Evolutionary conservation across 1,140 invertebrate species (phyloP).

Genomic region (Meteorus sp.): DNA sequence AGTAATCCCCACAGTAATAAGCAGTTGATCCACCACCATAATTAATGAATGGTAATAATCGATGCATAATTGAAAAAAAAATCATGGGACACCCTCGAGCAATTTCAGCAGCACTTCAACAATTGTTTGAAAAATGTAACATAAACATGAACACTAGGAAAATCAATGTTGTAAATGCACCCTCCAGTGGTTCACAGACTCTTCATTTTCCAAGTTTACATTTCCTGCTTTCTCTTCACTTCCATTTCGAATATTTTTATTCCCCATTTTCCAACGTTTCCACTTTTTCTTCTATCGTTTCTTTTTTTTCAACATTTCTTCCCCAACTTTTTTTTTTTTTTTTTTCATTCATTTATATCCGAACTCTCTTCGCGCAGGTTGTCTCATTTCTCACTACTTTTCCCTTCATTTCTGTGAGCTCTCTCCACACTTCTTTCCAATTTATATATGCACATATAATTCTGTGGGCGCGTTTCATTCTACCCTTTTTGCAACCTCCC

Average conservation of each 20-base stretch:
- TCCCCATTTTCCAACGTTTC: slow-evolving; percentile 4
- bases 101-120: too few relatives aligned
- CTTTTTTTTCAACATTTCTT: slow-evolving; percentile 1
- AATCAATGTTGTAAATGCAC: neutral
- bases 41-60: too few relatives aligned
- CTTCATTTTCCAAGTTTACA: slow-evolving; percentile 15
- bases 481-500: neutral
- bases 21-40: too few relatives aligned
- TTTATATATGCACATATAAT: too few relatives aligned
- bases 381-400: neutral
- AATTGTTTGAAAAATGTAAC: neutral
- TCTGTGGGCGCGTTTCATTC: neutral
- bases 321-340: slow-evolving; percentile 4
- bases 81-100: too few relatives aligned
- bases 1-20: too few relatives aligned
- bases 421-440: slow-evolving; percentile 15
- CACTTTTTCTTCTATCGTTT: slow-evolving; percentile 9
- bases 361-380: neutral
- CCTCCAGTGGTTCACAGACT: slow-evolving; percentile 8
- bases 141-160: neutral
- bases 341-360: too few relatives aligned
- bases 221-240: neutral
- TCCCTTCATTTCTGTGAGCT: slow-evolving; percentile 8
- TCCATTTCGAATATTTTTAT: slow-evolving; percentile 15
- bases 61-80: too few relatives aligned